Evolutionary conservation across 2,113 vertebrate species (phyloP).

Genomic region (Cacatua alba): DNA sequence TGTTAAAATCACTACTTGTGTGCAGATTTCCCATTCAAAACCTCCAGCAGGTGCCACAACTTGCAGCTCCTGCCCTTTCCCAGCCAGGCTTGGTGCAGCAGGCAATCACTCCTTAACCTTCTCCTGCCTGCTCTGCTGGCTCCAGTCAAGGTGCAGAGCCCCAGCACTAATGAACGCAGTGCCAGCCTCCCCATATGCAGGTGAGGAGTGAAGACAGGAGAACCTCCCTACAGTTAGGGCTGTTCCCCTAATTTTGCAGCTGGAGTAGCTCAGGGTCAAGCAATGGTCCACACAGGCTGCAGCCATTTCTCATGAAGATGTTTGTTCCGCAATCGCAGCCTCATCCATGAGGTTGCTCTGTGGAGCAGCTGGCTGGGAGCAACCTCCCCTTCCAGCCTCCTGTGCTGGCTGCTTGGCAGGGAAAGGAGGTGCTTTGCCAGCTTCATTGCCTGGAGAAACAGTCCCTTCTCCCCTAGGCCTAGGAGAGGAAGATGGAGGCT

Average conservation of each 20-base stretch:
- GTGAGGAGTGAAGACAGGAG: background rate
- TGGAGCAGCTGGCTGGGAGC: background rate
- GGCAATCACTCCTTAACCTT: fast-evolving
- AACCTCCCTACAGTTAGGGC: background rate
- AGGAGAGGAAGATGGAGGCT: background rate
- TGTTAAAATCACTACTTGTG: background rate
- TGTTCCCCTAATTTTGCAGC: background rate
- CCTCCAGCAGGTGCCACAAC: background rate
- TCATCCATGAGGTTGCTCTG: fast-evolving
- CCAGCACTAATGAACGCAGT: fast-evolving
- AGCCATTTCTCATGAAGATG: background rate
- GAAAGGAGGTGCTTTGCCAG: background rate
- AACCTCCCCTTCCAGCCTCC: background rate
- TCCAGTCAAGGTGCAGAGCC: background rate
- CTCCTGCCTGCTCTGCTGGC: background rate
- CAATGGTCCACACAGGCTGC: background rate
- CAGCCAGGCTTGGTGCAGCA: background rate
- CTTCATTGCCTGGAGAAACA: background rate
- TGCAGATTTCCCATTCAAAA: background rate
- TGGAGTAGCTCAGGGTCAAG: background rate
- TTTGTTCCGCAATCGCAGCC: background rate
- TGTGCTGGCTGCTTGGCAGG: background rate
- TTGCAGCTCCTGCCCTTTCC: background rate
- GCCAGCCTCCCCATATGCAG: background rate
- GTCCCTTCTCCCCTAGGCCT: background rate